Evolutionary conservation across 2,113 vertebrate species (phyloP), one percentile per base, ranked within the genome.

Genomic region (Elgaria multicarinata): DNA sequence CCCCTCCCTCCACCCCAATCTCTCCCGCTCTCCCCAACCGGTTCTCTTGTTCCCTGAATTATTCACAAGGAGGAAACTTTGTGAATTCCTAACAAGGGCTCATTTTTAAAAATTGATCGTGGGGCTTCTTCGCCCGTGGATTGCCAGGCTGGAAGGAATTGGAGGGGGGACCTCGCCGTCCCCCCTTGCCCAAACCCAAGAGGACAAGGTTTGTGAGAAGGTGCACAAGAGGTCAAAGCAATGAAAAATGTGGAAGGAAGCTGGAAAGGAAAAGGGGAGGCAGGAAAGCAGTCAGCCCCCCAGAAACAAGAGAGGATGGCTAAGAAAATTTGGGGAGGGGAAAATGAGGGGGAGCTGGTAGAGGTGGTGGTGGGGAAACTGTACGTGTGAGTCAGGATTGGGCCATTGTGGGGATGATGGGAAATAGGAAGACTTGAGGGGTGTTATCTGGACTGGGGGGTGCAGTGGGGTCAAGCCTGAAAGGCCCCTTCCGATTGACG

Each of bases 1-100:
- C 4, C 7, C 28, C 18, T n/a, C 2, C 3, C 20, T 13, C 50
- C 20, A 46, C 26, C 55, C 1, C 2, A 50, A 64, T 36, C n/a
- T 20, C 66, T 22, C 33, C 20, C 50, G 5, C 36, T 18, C 50
- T 46, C 50, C 53, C 77, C 79, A 77, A 75, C 55, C 31, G 4
- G 1, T 66, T 28, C 71, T 83, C 72, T 66, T 67, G 58, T 67
- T 66, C 55, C 44, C 44, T 76, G n/a, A 77, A 89, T 84, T 77
- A 84, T 77, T 89, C 81, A 84, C 6, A 7, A 53, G 81, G 36
- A 78, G 55, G 44, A 89, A 76, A 89, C 58, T 84, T 77, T 84
- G 72, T 84, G 88, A 84, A 84, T 84, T 83, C n/a, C 72, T 89
- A 83, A 89, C 39, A 39, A 89, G 81, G 72, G 72, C 44, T 89